A percentile compares a stretch with the other conserved stretches of the same genome.
phyloP scores from a whole-genome alignment of 2,113 vertebrate genomes.

The Sphaerodactylus townsendi region DNA sequence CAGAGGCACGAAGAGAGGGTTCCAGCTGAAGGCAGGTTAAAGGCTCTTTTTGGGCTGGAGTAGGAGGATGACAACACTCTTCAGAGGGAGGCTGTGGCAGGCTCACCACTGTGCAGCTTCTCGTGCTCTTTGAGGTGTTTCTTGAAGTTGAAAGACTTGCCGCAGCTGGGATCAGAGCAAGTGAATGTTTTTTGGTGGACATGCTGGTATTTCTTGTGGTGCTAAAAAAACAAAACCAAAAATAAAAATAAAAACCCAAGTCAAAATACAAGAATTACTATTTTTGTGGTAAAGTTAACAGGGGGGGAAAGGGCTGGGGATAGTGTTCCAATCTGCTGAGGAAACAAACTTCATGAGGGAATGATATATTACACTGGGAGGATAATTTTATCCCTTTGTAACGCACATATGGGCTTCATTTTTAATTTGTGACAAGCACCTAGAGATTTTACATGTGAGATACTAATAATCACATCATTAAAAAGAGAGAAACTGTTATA shows the following conservation, averaged over 20 bases:
- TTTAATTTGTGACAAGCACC: too few species aligned
- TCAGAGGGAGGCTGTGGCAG: not conserved
- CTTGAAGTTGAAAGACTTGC: conserved; percentile 85
- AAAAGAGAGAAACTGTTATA: too few species aligned
- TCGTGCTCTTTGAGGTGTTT: conserved; percentile 84
- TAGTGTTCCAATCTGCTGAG: too few species aligned
- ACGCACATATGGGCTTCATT: too few species aligned
- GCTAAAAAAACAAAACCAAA: conserved; percentile 65
- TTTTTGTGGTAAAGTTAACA: too few species aligned
- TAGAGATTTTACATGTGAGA: too few species aligned
- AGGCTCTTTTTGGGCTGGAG: too few species aligned
- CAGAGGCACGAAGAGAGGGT: not conserved
- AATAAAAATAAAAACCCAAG: too few species aligned
- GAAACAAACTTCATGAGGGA: too few species aligned
- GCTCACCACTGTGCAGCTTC: conserved; percentile 80
- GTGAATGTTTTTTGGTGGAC: conserved; percentile 82
- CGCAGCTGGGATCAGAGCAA: conserved; percentile 73
- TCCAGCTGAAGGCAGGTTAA: not conserved
- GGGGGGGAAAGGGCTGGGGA: too few species aligned
- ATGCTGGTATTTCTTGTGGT: conserved; percentile 81
- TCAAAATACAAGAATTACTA: not conserved
- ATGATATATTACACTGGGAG: not conserved
- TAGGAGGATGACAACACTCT: not conserved
- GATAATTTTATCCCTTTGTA: too few species aligned
- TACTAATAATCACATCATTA: too few species aligned